These are phyloP conservation scores for Heliconius ismenius DNA, from an alignment of 2,888 invertebrate genomes.

Conservation along the genomic window DNA sequence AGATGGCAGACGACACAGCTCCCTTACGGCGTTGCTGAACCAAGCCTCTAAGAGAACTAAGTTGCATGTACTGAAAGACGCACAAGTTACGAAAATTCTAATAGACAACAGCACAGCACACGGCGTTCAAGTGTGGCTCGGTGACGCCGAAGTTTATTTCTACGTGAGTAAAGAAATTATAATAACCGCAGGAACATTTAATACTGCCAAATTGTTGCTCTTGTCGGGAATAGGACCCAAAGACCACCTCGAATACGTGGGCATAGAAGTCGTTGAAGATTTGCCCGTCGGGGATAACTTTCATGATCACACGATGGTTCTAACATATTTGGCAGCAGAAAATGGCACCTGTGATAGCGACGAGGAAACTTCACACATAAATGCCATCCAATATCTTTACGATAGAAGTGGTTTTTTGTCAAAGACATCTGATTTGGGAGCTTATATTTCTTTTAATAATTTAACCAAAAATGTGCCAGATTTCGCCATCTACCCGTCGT, in stretches of 20 bases:
- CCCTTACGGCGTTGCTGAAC: constrained; percentile 61
- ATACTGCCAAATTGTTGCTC: constrained; percentile 65
- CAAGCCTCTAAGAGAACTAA: constrained; percentile 52
- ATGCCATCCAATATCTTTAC: constrained; percentile 62
- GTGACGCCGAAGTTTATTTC: constrained; percentile 50
- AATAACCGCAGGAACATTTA: constrained; percentile 67
- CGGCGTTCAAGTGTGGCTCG: constrained; percentile 54
- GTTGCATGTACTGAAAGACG: constrained; percentile 57
- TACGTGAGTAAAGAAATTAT: constrained; percentile 63
- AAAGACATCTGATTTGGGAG: constrained; percentile 59
- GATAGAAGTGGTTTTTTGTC: constrained; percentile 58
- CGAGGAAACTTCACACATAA: constrained; percentile 49
- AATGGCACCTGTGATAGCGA: constrained; percentile 59
- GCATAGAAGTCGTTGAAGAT: constrained; percentile 55
- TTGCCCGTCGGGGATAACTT: constrained; percentile 68
- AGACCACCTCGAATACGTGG: constrained; percentile 53
- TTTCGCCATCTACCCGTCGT: constrained; percentile 66
- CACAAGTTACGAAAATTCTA: constrained; percentile 59
- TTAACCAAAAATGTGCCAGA: constrained; percentile 56
- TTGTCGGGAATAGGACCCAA: constrained; percentile 69
- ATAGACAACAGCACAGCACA: constrained; percentile 54
- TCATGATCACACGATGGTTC: constrained; percentile 67
- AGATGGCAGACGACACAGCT: constrained; percentile 60
- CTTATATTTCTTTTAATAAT: constrained; percentile 54
- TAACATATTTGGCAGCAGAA: constrained; percentile 58